Base-by-base conservation (phyloP, 2,888 invertebrate species). In the Thelaira solivaga region DNA sequence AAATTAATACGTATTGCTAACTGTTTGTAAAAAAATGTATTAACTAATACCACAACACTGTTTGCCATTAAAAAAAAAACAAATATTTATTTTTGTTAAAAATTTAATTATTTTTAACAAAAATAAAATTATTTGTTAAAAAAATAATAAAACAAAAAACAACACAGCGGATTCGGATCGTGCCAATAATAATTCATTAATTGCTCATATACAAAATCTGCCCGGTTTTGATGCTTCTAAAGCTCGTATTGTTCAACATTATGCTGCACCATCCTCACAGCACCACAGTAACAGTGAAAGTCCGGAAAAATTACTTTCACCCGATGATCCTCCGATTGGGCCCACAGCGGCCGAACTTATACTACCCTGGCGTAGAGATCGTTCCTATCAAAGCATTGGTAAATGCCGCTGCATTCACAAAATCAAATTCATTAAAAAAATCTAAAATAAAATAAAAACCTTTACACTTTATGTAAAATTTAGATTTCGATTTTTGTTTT, bases 331-430 rank as follows among this genome's bases (percentile, higher is more conserved):
- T 64, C 78, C 78, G 74, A 92, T 92, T 86, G 91, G 92, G 85
- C 93, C 93, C 84, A 94, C 95, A 84, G 93, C 93, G 85, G 93
- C 94, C 88, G 95, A 95, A 91, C 92, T 93, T 89, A 93, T 93
- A 84, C 92, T 96, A 89, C 96, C 96, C 86, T 96, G 96, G 96
- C 93, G 95, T 89, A 91, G 93, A 88, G 94, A 94, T 90, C 92
- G 92, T 90, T 92, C 92, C 90, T 92, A 92, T 90, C 92, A 92
- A 89, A 92, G 92, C 89, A 92, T 92, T 90, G 93, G 93, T 93
- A 93, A 83, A 80, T 71, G 76, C 71, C 55, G 41, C 77, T 61
- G 61, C 76, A 55, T 41, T 39, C 49, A 22, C 22, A 67, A 6
- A 41, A 45, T 43, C n/a, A n/a, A n/a, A n/a, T n/a, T n/a, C n/a